These are phyloP conservation scores for Cyanoderma ruficeps DNA, from an alignment of 2,113 vertebrate genomes.

Conservation along the genomic window DNA sequence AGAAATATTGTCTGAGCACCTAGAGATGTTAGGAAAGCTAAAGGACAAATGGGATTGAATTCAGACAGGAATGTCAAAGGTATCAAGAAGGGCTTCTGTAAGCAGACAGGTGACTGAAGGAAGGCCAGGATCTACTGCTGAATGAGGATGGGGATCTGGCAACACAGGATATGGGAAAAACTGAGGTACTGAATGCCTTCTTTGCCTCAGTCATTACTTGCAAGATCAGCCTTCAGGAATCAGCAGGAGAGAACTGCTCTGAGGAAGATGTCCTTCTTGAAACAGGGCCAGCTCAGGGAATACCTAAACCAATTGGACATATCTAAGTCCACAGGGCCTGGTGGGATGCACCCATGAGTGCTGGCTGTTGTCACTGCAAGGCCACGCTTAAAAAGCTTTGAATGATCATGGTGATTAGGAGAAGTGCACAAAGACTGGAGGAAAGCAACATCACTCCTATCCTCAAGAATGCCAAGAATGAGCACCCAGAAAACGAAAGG, in stretches of 20 bases:
- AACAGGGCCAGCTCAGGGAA: neutral
- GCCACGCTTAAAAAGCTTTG: neutral
- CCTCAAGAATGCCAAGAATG: neutral
- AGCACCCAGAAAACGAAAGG: neutral
- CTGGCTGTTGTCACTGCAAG: neutral
- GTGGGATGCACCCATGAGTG: neutral
- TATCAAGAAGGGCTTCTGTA: neutral
- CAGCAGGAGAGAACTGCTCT: neutral
- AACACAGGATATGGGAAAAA: neutral
- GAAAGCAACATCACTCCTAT: neutral
- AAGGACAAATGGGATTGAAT: neutral
- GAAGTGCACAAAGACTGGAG: neutral
- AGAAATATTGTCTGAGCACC: neutral
- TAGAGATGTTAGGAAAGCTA: neutral
- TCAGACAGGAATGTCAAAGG: neutral
- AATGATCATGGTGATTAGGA: neutral
- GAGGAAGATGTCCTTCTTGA: neutral
- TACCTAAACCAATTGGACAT: neutral
- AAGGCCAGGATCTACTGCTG: neutral
- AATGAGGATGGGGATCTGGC: neutral
- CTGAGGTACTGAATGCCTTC: neutral
- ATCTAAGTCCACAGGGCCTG: neutral
- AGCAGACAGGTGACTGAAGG: neutral
- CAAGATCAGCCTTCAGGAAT: neutral
- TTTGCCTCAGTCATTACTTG: neutral